Conservation (phyloP, 2,888 invertebrate species). For the Cheilosia grossa region DNA sequence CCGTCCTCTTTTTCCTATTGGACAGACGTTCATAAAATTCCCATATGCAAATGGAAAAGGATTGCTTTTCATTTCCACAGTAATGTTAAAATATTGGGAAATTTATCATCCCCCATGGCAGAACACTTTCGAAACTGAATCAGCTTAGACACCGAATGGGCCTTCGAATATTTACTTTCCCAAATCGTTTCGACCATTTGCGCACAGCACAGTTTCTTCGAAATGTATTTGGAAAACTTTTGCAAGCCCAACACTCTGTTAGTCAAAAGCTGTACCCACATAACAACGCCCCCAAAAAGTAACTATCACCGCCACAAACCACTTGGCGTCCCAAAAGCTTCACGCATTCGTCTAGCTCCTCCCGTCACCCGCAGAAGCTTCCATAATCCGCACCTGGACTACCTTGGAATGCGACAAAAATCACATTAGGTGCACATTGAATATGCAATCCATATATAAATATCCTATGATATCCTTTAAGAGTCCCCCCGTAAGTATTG, state of each 20-base stretch:
- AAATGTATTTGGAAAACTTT: background rate
- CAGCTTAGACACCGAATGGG: too few species aligned
- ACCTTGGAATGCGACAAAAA: too few species aligned
- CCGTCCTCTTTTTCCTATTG: too few species aligned
- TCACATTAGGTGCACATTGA: background rate
- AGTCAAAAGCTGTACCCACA: too few species aligned
- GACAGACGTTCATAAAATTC: too few species aligned
- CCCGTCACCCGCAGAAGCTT: background rate
- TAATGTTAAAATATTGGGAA: constrained; percentile 13
- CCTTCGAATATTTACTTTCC: background rate
- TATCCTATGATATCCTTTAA: background rate
- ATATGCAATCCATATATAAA: background rate
- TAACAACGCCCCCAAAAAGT: background rate
- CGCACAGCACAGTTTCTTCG: background rate
- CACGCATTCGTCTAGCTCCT: background rate
- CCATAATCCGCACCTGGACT: background rate
- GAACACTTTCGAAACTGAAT: background rate
- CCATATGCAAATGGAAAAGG: too few species aligned
- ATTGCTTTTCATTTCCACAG: too few species aligned
- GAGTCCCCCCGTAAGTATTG: background rate
- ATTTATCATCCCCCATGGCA: background rate
- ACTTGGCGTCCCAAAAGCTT: constrained; percentile 27
- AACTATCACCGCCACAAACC: background rate
- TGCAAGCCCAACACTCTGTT: too few species aligned
- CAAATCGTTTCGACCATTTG: constrained; percentile 1